Conservation (phyloP, 2,797 vertebrate species). For the Sebastiscus albofasciatus region DNA sequence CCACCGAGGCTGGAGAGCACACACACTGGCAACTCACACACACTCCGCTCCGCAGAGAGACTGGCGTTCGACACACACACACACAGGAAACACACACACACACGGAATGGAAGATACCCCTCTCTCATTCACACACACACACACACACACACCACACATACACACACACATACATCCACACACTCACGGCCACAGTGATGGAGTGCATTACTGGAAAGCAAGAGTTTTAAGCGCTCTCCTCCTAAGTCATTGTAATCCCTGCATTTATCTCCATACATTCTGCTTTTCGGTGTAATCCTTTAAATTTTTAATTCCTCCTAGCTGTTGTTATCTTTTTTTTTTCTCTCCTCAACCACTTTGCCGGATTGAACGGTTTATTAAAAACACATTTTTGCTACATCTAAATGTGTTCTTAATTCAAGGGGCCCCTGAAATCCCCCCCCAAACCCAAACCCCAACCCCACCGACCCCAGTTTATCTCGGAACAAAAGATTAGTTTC, state of each 20-base stretch:
- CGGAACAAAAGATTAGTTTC: conserved; percentile 84
- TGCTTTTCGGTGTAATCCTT: conserved; percentile 85
- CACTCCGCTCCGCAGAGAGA: conserved; percentile 41
- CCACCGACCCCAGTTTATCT: conserved; percentile 74
- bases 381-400: conserved; percentile 77
- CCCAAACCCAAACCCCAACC: not conserved
- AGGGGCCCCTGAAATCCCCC: conserved; percentile 43
- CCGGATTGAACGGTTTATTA: conserved; percentile 80
- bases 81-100: conserved; percentile 50
- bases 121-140: conserved; percentile 47
- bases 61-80: conserved; percentile 26
- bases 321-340: conserved; percentile 81
- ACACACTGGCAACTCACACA: conserved; percentile 60
- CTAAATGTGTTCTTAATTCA: conserved; percentile 84
- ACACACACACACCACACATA: conserved; percentile 25
- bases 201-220: conserved; percentile 86
- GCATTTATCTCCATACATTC: conserved; percentile 86
- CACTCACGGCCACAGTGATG: conserved; percentile 68
- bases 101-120: conserved; percentile 50
- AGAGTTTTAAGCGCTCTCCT: conserved; percentile 83
- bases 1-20: conserved; percentile 61
- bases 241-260: conserved; percentile 88
- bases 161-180: conserved; percentile 10
- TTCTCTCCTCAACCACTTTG: conserved; percentile 70
- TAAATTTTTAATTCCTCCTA: conserved; percentile 85